Evolutionary conservation across 2,113 vertebrate species (phyloP).

Genomic region (Vimba vimba): DNA sequence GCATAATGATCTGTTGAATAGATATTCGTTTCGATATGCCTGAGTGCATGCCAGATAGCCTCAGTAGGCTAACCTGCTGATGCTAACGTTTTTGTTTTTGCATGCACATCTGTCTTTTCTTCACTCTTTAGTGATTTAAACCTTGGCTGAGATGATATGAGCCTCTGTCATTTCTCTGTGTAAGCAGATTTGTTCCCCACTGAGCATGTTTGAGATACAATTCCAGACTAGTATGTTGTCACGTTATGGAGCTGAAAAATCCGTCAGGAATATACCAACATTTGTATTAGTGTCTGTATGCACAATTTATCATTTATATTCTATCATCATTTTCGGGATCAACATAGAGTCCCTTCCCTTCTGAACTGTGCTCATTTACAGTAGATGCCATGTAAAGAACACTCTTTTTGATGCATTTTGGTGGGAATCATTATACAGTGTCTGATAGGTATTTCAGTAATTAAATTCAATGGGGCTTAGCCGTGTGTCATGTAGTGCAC

Average conservation of each 20-base stretch:
- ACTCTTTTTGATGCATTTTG: background rate
- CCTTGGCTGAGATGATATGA: background rate
- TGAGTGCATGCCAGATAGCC: background rate
- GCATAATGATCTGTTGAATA: background rate
- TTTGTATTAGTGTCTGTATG: background rate
- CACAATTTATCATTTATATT: background rate
- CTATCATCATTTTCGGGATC: background rate
- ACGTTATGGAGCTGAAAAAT: conserved; percentile 4
- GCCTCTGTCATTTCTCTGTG: background rate
- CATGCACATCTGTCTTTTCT: conserved; percentile 12
- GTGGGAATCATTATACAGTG: background rate
- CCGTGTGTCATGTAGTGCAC: background rate
- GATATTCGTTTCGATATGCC: background rate
- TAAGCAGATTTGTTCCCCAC: conserved; percentile 5
- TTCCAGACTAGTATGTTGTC: conserved; percentile 2
- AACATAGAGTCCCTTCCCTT: background rate
- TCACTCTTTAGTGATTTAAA: conserved; percentile 28
- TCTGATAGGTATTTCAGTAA: conserved; percentile 7
- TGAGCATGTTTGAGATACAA: background rate
- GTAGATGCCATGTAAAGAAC: background rate
- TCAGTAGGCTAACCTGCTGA: conserved; percentile 13
- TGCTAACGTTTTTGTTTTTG: background rate
- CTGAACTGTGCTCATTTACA: background rate
- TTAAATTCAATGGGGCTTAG: background rate
- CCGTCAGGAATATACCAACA: background rate